Conservation (phyloP, 2,888 invertebrate species). For the Polydrusus cervinus region DNA sequence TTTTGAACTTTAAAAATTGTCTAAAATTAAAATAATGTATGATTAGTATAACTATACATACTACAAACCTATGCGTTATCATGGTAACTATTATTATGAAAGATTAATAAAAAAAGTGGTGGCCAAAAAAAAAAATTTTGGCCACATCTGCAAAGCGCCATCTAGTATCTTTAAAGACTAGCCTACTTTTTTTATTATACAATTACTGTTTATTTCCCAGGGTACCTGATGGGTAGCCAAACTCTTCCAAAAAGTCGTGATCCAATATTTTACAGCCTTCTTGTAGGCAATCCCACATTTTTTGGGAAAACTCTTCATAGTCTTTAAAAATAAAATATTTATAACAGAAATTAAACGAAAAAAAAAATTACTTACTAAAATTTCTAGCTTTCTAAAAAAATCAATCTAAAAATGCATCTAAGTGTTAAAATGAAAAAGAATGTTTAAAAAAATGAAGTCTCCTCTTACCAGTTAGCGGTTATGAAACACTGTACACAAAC, state of each 20-base stretch:
- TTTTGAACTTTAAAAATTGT: background rate
- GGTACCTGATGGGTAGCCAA: conserved; percentile 50
- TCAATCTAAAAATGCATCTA: conserved; percentile 11
- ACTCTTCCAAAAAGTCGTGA: conserved; percentile 56
- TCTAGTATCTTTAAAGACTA: too few species aligned
- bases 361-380: conserved; percentile 21
- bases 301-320: conserved; percentile 53
- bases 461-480: conserved; percentile 44
- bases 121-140: too few species aligned
- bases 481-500: conserved; percentile 42
- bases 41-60: background rate
- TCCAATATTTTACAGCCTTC: conserved; percentile 54
- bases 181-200: too few species aligned
- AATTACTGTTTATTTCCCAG: background rate
- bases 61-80: background rate
- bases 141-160: too few species aligned
- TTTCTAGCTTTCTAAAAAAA: background rate
- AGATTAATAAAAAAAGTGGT: too few species aligned
- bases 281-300: conserved; percentile 50
- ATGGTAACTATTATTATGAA: background rate
- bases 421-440: background rate
- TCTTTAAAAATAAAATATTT: conserved; percentile 33
- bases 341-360: conserved; percentile 43
- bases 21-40: too few species aligned
- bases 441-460: conserved; percentile 29